Evolutionary conservation across 2,797 vertebrate species (phyloP).

Genomic region (Argyrosomus regius): DNA sequence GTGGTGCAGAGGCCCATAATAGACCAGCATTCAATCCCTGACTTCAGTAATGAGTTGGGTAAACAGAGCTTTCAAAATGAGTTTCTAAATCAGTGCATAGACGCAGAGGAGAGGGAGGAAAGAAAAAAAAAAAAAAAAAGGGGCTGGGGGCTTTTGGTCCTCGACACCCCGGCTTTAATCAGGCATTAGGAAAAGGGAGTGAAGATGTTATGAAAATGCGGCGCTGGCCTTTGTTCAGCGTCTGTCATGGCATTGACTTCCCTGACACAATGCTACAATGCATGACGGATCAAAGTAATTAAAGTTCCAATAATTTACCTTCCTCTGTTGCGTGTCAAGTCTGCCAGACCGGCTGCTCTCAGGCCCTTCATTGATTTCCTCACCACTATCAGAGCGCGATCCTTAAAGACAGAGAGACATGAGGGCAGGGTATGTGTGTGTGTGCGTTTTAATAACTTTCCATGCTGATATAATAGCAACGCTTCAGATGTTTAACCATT

Average conservation of each 20-base stretch:
- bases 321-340: constrained; percentile 90
- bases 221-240: constrained; percentile 89
- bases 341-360: constrained; percentile 86
- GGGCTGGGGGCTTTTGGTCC: constrained; percentile 69
- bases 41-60: constrained; percentile 83
- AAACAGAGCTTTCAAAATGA: constrained; percentile 84
- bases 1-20: constrained; percentile 77
- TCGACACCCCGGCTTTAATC: constrained; percentile 87
- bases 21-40: constrained; percentile 78
- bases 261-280: constrained; percentile 91
- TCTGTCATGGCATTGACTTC: constrained; percentile 89
- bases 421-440: constrained; percentile 34
- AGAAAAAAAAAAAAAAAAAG: not conserved
- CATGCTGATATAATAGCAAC: constrained; percentile 77
- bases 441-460: constrained; percentile 82
- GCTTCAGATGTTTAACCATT: constrained; percentile 81
- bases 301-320: constrained; percentile 98
- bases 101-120: constrained; percentile 41
- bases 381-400: constrained; percentile 78
- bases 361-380: constrained; percentile 88
- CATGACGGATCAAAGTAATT: constrained; percentile 97
- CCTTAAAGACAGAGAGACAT: constrained; percentile 73
- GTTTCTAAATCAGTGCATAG: constrained; percentile 78
- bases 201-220: constrained; percentile 89
- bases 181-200: constrained; percentile 89